A percentile compares a stretch with the other conserved stretches of the same genome.
phyloP scores from a whole-genome alignment of 2,888 invertebrate genomes.

The Lamellibrachia columna region DNA sequence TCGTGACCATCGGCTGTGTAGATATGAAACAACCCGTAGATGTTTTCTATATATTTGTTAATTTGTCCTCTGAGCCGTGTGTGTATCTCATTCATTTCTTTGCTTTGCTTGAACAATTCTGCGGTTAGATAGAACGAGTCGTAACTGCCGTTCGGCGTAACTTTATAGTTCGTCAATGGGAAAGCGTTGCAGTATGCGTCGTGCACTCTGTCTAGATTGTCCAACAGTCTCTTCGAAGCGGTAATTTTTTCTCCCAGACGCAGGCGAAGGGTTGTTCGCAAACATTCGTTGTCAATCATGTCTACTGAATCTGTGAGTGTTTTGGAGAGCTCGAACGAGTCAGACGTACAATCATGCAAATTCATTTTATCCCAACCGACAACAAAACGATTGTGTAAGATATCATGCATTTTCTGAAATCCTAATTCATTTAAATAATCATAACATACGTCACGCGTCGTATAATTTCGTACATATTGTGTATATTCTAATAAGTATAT shows the following conservation, averaged over 20 bases:
- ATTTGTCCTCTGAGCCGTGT: neutral
- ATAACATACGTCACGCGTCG: neutral
- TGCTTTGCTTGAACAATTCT: neutral
- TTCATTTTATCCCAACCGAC: neutral
- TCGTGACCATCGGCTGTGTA: neutral
- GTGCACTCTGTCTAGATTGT: neutral
- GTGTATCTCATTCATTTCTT: neutral
- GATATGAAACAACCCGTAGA: neutral
- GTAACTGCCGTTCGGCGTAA: neutral
- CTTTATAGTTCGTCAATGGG: neutral
- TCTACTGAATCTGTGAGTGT: neutral
- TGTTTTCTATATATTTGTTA: neutral
- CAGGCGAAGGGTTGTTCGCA: neutral
- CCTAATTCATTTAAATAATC: neutral
- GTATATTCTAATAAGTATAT: neutral
- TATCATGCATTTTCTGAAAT: neutral
- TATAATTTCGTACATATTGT: neutral
- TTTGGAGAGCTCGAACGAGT: neutral
- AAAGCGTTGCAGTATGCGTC: neutral
- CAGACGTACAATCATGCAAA: neutral
- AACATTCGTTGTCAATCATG: neutral
- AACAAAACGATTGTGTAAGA: neutral
- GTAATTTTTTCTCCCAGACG: neutral
- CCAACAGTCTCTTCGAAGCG: neutral
- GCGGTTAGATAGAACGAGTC: neutral